Base-by-base conservation (phyloP, 2,113 vertebrate genomes). In the Phalacrocorax brasilianus region DNA sequence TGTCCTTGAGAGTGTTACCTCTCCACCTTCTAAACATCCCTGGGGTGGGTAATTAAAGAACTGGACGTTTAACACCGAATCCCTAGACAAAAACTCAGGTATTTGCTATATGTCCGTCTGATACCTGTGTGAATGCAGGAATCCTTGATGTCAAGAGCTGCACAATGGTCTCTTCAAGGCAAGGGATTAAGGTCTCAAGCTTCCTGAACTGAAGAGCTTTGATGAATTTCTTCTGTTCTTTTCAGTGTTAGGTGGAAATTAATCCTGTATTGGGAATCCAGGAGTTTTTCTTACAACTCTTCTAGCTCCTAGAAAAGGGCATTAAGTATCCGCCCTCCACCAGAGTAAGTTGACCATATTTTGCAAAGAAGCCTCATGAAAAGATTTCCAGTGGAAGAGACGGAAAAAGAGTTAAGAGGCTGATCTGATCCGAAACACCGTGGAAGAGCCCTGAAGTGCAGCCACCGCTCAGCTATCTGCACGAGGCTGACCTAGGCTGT, bases 141-240 rank as follows among this genome's bases (percentile, higher is more conserved):
- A 89, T 65, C 86, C 95, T 94, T 95, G 72, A 96, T 90, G 88
- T 94, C 93, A 95, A 95, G 92, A 92, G 95, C 94, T 91, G 61
- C 70, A 96, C 80, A 96, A 94, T 93, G 80, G 76, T 72, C 83
- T 95, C 65, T 87, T 87, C 73, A 2, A 93, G 88, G 77, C 83
- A 89, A 79, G 86, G 86, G 95, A 93, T 96, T 97, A 97, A 96
- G 88, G 91, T 77, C 91, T 94, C 91, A 95, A 91, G 91, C 94
- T 94, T 77, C 83, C 62, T 11, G 88, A 96, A 93, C 45, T 62
- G 88, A 91, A 96, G 70, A 78, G 89, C 94, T 94, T 94, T 92
- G 86, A 97, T 77, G 80, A 63, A 84, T 92, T 78, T 92, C 85
- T 93, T 94, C 92, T 96, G 86, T 95, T 96, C 92, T 94, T 93